These are phyloP conservation scores for Cryptus viduatorius DNA, from an alignment of 2,888 invertebrate genomes.

Conservation along the genomic window DNA sequence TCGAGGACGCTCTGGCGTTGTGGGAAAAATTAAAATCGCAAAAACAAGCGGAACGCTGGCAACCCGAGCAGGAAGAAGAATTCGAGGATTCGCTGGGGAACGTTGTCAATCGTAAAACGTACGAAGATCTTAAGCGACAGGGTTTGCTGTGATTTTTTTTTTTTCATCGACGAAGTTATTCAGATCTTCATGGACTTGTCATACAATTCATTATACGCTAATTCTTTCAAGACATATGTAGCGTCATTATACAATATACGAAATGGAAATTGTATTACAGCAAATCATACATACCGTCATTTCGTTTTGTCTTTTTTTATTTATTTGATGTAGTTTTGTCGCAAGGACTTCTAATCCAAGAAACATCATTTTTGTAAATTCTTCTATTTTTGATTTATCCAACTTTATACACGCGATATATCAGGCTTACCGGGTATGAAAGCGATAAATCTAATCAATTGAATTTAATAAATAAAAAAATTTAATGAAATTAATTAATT, in stretches of 20 bases:
- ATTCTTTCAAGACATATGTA: background rate
- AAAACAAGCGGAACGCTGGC: constrained; percentile 95
- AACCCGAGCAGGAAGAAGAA: constrained; percentile 98
- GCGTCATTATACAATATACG: constrained; percentile 17
- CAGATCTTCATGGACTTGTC: background rate
- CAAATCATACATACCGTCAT: too few species aligned
- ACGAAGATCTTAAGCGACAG: constrained; percentile 99
- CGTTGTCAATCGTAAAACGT: constrained; percentile 99
- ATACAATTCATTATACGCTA: background rate
- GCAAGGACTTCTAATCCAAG: too few species aligned
- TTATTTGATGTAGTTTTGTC: too few species aligned
- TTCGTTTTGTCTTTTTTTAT: too few species aligned
- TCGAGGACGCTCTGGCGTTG: constrained; percentile 98
- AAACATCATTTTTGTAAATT: too few species aligned
- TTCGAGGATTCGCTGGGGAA: constrained; percentile 99
- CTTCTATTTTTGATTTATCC: too few species aligned
- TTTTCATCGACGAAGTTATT: background rate
- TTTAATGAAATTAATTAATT: too few species aligned
- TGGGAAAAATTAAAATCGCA: constrained; percentile 95
- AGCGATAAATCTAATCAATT: too few species aligned
- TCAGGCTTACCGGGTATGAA: too few species aligned
- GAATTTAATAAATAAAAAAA: too few species aligned
- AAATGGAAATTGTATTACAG: too few species aligned
- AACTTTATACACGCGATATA: too few species aligned
- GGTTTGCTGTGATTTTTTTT: constrained; percentile 91